Evolutionary conservation across 2,113 vertebrate species (phyloP).

Genomic region (Uropsilus gracilis): DNA sequence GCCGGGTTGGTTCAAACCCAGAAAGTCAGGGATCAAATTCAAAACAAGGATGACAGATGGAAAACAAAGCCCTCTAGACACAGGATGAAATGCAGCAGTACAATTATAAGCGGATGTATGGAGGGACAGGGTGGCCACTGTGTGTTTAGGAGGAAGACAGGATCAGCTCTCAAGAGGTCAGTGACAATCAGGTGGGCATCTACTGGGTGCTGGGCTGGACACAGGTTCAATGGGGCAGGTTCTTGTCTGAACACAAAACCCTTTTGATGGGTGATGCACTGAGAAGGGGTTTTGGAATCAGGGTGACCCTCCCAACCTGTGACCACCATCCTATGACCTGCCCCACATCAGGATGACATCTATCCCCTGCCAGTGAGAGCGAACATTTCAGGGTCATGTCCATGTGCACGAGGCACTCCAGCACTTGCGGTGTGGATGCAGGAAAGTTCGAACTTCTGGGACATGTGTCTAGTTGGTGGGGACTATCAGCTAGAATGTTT

Average conservation of each 20-base stretch:
- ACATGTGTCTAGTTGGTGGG: conserved; percentile 14
- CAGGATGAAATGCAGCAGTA: conserved; percentile 64
- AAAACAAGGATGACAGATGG: conserved; percentile 76
- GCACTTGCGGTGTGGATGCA: neutral
- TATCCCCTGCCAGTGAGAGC: neutral
- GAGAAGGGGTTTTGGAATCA: neutral
- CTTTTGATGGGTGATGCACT: neutral
- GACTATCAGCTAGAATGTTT: conserved; percentile 39
- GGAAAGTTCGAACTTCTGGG: conserved; percentile 42
- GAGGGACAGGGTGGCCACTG: neutral
- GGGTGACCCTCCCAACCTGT: neutral
- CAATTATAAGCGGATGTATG: conserved; percentile 67
- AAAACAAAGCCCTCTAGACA: conserved; percentile 65
- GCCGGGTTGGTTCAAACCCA: conserved; percentile 49
- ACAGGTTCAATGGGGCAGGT: no score
- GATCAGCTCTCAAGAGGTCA: neutral
- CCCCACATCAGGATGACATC: neutral
- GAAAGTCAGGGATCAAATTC: conserved; percentile 69
- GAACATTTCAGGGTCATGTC: neutral
- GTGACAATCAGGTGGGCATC: neutral
- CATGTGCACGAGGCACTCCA: neutral
- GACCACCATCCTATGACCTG: neutral
- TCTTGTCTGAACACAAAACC: neutral
- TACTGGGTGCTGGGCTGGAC: no score
- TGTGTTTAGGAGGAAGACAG: neutral